Evolutionary conservation across 2,888 invertebrate genomes (phyloP), one percentile per base, ranked within the genome.

Genomic region (Tachystola acroxantha): DNA sequence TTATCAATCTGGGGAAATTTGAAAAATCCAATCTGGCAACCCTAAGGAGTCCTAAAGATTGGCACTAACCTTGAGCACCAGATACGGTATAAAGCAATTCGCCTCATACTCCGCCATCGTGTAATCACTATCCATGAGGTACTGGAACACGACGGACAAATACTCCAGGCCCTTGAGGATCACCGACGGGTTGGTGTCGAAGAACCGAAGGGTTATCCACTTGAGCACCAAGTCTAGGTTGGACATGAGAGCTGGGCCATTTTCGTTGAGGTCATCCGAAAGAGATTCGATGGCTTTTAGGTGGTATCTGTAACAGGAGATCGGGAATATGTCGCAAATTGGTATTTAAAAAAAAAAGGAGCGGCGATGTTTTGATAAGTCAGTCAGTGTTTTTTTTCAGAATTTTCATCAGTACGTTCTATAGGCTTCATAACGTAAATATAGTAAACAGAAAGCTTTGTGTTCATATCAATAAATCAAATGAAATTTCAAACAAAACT

Each of bases 161-260:
- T 97, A 98, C 68, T 98, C 98, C 53, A 99, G 84, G n/a, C 95
- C 96, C 85, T 96, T 97, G 54, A 98, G 89, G 42, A 99, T 89
- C 24, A 99, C 98, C 10, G 97, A 97, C 7, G 99, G 98, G 87
- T 99, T 99, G 13, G 99, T 99, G 82, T 99, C 99, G 64, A 98
- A 99, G 86, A 99, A 99, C 42, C 99, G 89, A 31, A 99, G 82
- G 0, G 98, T 98, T 53, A 98, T 75, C 99, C 99, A 99, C 72
- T 98, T 98, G 30, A 99, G 89, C 37, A 99, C 93, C 43, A 99
- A 86, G 87, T 99, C 99, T 43, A 98, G 88, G 85, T 99, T 99
- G 11, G 94, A 92, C 49, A 96, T 91, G 27, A 97, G 89, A 0
- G 96, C 93, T 53, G 92, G 90, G 26, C 91, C 91, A 57, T 95